Conservation (phyloP, 1,140 invertebrate genomes). For the Luehdorfia chinensis region DNA sequence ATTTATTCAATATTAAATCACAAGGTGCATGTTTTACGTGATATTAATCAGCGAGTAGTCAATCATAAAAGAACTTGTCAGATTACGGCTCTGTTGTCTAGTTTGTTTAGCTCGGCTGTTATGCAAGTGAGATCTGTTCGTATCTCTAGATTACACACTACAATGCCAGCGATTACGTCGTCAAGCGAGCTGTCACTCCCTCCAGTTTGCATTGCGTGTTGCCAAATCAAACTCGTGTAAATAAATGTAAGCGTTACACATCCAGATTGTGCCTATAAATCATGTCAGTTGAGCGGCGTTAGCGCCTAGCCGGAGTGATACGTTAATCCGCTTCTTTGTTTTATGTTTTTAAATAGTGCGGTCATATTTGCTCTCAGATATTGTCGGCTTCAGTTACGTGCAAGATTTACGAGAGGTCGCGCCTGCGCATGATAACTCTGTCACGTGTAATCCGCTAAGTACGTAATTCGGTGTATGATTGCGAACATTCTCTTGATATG, state of each 20-base stretch:
- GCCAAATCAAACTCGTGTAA: constrained; percentile 66
- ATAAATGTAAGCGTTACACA: constrained; percentile 49
- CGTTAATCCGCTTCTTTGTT: constrained; percentile 72
- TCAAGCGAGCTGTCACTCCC: constrained; percentile 56
- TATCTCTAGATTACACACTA: constrained; percentile 66
- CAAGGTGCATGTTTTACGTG: constrained; percentile 38
- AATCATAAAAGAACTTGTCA: constrained; percentile 54
- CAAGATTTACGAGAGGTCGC: constrained; percentile 68
- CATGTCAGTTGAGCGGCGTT: constrained; percentile 28
- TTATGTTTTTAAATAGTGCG: constrained; percentile 73
- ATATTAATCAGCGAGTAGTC: constrained; percentile 54
- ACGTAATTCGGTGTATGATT: constrained; percentile 68
- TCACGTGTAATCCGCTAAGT: constrained; percentile 67
- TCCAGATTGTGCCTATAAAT: constrained; percentile 57
- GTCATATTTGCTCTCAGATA: constrained; percentile 73
- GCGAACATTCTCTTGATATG: constrained; percentile 53
- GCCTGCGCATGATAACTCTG: constrained; percentile 61
- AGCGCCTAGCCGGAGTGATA: constrained; percentile 56
- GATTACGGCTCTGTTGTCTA: constrained; percentile 49
- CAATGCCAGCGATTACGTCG: constrained; percentile 66
- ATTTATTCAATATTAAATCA: constrained; percentile 45
- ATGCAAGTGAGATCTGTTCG: constrained; percentile 61
- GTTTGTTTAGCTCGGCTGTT: constrained; percentile 59
- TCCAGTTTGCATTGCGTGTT: constrained; percentile 38
- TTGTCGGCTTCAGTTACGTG: constrained; percentile 54